phyloP scores from a whole-genome alignment of 2,797 vertebrate species.

The Sebastes iracundus region DNA sequence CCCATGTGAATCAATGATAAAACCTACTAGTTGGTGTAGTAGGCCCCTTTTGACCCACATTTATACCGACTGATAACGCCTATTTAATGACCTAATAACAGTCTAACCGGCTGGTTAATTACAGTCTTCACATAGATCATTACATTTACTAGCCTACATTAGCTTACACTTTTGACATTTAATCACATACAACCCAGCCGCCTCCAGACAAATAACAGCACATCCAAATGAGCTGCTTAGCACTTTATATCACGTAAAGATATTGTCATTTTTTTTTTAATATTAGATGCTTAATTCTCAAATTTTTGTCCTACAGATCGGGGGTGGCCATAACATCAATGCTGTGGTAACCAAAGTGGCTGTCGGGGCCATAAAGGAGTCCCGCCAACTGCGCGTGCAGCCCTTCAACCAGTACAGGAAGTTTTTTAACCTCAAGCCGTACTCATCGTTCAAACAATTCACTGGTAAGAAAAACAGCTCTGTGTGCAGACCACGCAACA shows the following conservation, averaged over 20 bases:
- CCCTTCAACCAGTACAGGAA: conserved; percentile 96
- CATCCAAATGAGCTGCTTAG: background rate
- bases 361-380: conserved; percentile 85
- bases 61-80: no score
- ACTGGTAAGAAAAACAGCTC: conserved; percentile 80
- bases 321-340: conserved; percentile 88
- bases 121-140: background rate
- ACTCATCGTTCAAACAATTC: conserved; percentile 89
- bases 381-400: conserved; percentile 88
- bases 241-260: no score
- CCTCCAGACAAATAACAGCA: background rate
- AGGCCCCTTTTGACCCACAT: no score
- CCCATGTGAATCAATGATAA: no score
- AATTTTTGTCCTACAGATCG: conserved; percentile 79
- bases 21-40: no score
- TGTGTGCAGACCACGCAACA: background rate
- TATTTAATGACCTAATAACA: no score
- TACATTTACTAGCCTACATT: background rate
- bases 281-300: background rate
- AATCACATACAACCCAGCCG: background rate
- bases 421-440: conserved; percentile 89
- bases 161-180: background rate
- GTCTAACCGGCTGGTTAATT: no score
- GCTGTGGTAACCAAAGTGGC: conserved; percentile 81
- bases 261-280: background rate